Percentiles rank a stretch among this genome's conserved stretches.
Conservation (phyloP, 2,888 invertebrate genomes). For the Campaea margaritaria region DNA sequence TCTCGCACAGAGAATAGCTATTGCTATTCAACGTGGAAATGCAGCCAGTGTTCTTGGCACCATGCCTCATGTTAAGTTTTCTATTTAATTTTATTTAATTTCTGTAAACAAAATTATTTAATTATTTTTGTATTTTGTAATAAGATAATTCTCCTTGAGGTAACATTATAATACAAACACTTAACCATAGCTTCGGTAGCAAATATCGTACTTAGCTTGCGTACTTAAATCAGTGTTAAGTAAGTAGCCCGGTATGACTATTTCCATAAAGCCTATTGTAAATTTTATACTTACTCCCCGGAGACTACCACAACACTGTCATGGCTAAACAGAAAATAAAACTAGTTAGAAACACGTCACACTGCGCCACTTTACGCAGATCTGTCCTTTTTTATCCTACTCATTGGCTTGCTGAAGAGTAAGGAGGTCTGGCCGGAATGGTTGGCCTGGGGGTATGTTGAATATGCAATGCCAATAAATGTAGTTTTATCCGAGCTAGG, state of each 20-base stretch:
- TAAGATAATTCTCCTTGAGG: too few species aligned
- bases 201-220: too few species aligned
- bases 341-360: conserved; percentile 65
- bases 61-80: too few species aligned
- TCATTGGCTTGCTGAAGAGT: conserved; percentile 23
- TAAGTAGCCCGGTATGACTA: background rate
- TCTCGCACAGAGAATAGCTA: too few species aligned
- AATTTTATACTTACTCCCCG: background rate
- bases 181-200: too few species aligned
- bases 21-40: too few species aligned
- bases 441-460: conserved; percentile 72
- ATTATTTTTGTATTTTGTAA: too few species aligned
- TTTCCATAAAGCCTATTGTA: conserved; percentile 17
- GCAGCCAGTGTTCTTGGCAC: too few species aligned
- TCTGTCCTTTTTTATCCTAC: conserved; percentile 34
- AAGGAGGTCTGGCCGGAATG: conserved; percentile 50
- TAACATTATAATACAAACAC: too few species aligned
- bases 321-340: conserved; percentile 70
- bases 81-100: too few species aligned
- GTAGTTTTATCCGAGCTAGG: conserved; percentile 73
- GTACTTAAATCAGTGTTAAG: too few species aligned
- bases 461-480: conserved; percentile 83
- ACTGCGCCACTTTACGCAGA: conserved; percentile 48
- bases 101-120: too few species aligned
- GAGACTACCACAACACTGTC: conserved; percentile 58